Evolutionary conservation across 2,113 vertebrate genomes (phyloP), one percentile per base, ranked within the genome.

Genomic region (Trogon melanurus): DNA sequence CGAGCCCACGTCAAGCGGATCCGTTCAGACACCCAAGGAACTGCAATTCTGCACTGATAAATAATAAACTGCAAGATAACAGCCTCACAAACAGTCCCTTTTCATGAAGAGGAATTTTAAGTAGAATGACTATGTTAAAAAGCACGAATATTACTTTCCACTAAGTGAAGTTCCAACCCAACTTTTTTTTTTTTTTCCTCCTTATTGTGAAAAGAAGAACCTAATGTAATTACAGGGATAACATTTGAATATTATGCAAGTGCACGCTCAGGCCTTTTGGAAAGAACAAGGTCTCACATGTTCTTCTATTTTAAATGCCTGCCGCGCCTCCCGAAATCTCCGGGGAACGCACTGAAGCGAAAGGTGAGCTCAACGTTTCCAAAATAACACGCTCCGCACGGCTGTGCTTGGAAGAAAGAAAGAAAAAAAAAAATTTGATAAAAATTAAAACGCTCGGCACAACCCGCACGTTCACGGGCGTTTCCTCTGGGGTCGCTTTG

Each of bases 351-450:
- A 48, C 73, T 87, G 22, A 41, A 58, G 91, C 83, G 32, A 67
- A 86, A 92, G 95, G 89, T 74, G 91, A 90, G 69, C 86, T 94
- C 92, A 89, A n/a, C 51, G 13, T 9, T 67, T 92, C 96, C 88
- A 66, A 84, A 96, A 64, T 66, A 93, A 75, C 81, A 25, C 38
- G 0, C 61, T 64, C 45, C 0, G n/a, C 76, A 82, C 65, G 61
- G 16, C 54, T 34, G 71, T 34, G 11, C 85, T 50, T 6, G 20
- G 41, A 41, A 41, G 41, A 41, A 41, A 11, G 41, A 41, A 41
- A n/a, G n/a, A n/a, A 41, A 41, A 41, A 41, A 41, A 41, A 41
- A 41, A 41, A 41, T 10, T 41, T 41, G 41, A 41, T 41, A 41
- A 16, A 6, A 44, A 50, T 11, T 2, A 11, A 6, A 21, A 2